Conservation (phyloP, 2,113 vertebrate species). For the Suncus etruscus region DNA sequence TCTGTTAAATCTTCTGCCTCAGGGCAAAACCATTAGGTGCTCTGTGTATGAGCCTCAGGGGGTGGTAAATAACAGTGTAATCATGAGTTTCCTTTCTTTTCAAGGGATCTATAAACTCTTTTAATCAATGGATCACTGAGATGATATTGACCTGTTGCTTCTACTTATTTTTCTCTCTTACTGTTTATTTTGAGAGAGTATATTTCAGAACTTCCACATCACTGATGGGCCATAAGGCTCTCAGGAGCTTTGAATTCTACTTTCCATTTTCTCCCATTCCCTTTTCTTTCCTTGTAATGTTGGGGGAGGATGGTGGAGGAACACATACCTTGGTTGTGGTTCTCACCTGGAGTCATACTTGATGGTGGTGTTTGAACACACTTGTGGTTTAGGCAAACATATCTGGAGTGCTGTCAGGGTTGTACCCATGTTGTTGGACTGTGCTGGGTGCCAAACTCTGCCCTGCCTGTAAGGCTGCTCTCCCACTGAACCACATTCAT, state of each 20-base stretch:
- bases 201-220: constrained; percentile 37
- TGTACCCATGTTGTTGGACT: too few relatives aligned
- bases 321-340: too few relatives aligned
- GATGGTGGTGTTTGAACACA: too few relatives aligned
- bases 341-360: too few relatives aligned
- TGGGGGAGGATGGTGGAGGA: too few relatives aligned
- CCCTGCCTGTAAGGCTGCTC: too few relatives aligned
- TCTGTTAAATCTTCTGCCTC: constrained; percentile 66
- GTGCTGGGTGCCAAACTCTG: too few relatives aligned
- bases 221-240: neutral
- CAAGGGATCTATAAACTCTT: constrained; percentile 41
- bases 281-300: too few relatives aligned
- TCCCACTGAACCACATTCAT: too few relatives aligned
- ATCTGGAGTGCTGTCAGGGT: too few relatives aligned
- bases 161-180: constrained; percentile 1
- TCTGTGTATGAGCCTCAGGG: constrained; percentile 54
- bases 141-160: constrained; percentile 31
- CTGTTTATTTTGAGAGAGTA: constrained; percentile 34
- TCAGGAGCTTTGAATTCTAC: constrained; percentile 44
- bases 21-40: constrained; percentile 70
- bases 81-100: constrained; percentile 60
- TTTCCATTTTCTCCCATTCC: too few relatives aligned
- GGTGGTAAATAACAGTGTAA: constrained; percentile 63
- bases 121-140: constrained; percentile 58
- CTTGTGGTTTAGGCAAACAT: too few relatives aligned